These are phyloP conservation scores for Coecobrya sp. DNA, from an alignment of 2,888 invertebrate species.

Conservation along the genomic window DNA sequence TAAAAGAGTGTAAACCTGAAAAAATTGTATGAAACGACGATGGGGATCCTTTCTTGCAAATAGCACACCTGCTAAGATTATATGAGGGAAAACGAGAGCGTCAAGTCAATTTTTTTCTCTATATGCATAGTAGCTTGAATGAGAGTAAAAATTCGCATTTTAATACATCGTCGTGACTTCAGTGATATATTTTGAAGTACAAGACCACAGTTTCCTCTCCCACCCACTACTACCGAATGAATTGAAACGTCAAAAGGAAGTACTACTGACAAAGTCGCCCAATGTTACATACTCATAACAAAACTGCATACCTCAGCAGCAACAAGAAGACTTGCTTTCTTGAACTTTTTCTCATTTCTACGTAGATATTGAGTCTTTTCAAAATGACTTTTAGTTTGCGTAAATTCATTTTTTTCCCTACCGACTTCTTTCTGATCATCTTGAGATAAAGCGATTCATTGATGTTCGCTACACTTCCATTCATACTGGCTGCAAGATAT, in stretches of 20 bases:
- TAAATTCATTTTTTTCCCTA: conserved; percentile 8
- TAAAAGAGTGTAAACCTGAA: not conserved
- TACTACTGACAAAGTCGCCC: not conserved
- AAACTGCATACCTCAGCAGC: conserved; percentile 1
- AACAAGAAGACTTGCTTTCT: not conserved
- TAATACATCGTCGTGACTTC: not conserved
- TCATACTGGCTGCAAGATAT: conserved; percentile 25
- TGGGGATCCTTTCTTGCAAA: not conserved
- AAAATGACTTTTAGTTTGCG: conserved; percentile 28
- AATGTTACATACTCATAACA: conserved; percentile 3
- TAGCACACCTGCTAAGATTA: not conserved
- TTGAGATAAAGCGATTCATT: conserved; percentile 18
- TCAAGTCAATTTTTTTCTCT: no score
- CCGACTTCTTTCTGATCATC: conserved; percentile 36
- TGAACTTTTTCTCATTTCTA: not conserved
- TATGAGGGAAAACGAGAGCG: not conserved
- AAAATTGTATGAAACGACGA: not conserved
- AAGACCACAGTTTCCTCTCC: not conserved
- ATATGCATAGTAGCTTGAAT: no score
- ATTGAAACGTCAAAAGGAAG: not conserved
- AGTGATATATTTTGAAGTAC: not conserved
- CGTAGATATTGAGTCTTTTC: not conserved
- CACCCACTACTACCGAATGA: not conserved
- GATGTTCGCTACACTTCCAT: conserved; percentile 36
- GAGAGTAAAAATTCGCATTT: not conserved